Percentiles rank a stretch among this genome's conserved stretches.
These are phyloP conservation scores for Amphiduros pacificus DNA, from an alignment of 2,888 invertebrate genomes.

Conservation along the genomic window DNA sequence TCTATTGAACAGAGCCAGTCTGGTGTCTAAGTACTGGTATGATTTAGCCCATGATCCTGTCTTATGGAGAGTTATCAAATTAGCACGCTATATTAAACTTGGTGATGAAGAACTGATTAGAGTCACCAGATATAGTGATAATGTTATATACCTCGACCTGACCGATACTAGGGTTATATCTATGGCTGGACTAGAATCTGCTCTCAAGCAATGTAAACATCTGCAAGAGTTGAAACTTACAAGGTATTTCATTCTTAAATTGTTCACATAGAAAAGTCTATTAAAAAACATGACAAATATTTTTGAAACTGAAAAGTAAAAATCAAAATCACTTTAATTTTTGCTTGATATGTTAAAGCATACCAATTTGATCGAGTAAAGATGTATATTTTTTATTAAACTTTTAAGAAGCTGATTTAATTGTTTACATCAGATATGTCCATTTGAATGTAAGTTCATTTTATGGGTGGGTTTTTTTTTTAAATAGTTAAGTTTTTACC, in stretches of 20 bases:
- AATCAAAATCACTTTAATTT: too few relatives aligned
- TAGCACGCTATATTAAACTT: conserved; percentile 29
- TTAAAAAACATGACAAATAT: too few relatives aligned
- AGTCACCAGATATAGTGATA: conserved; percentile 36
- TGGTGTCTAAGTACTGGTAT: conserved; percentile 36
- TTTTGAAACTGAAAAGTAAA: too few relatives aligned
- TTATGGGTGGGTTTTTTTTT: too few relatives aligned
- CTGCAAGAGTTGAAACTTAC: conserved; percentile 11
- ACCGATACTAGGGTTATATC: conserved; percentile 36
- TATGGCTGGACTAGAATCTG: conserved; percentile 29
- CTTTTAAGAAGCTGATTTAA: too few relatives aligned
- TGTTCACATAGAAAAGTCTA: too few relatives aligned
- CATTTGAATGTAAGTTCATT: too few relatives aligned
- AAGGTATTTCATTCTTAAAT: too few relatives aligned
- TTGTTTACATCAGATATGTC: too few relatives aligned
- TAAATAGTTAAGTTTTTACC: not conserved
- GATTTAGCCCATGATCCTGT: conserved; percentile 32
- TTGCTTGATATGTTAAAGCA: too few relatives aligned
- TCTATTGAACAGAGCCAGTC: conserved; percentile 22
- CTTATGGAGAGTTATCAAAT: conserved; percentile 34
- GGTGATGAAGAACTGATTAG: conserved; percentile 27
- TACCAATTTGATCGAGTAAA: too few relatives aligned
- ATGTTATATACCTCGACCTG: conserved; percentile 36
- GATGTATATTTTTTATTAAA: too few relatives aligned
- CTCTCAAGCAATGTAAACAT: conserved; percentile 30